These are phyloP conservation scores for Symphodus melops DNA, from an alignment of 2,113 vertebrate genomes.

Conservation along the genomic window DNA sequence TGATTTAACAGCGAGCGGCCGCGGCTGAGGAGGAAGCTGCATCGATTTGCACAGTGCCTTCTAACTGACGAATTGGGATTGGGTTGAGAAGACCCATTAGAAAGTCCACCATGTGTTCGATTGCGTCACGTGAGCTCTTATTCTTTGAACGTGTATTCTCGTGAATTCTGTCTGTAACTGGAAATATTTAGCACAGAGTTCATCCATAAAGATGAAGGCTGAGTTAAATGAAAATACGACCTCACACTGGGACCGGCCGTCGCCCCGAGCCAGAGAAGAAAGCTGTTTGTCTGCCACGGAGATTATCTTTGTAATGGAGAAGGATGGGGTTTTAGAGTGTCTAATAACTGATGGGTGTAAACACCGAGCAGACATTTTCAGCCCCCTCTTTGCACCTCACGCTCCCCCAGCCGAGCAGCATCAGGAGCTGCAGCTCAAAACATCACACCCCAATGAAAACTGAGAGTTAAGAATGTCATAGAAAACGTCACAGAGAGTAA, in stretches of 20 bases:
- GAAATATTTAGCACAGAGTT: background rate
- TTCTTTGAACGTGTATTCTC: background rate
- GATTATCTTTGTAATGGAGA: constrained; percentile 24
- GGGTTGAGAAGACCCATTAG: constrained; percentile 21
- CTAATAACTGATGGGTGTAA: constrained; percentile 46
- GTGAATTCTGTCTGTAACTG: background rate
- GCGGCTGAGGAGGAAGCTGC: constrained; percentile 40
- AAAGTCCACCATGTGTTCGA: constrained; percentile 4
- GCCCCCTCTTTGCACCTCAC: constrained; percentile 26
- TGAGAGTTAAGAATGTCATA: constrained; percentile 57
- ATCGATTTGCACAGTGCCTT: constrained; percentile 53
- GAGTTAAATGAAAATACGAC: constrained; percentile 23
- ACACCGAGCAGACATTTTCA: constrained; percentile 37
- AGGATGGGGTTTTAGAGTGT: constrained; percentile 22
- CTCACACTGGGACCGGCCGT: constrained; percentile 24
- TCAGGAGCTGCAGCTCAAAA: constrained; percentile 7
- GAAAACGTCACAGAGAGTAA: constrained; percentile 63
- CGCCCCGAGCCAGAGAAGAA: constrained; percentile 26
- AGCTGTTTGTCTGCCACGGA: constrained; percentile 22
- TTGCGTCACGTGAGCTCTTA: background rate
- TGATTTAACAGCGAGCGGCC: constrained; percentile 47
- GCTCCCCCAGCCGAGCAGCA: constrained; percentile 19
- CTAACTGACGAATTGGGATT: constrained; percentile 53
- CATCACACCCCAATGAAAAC: constrained; percentile 35
- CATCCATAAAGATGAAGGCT: background rate